Conservation (phyloP, 2,888 invertebrate genomes). For the Hemaris fuciformis region DNA sequence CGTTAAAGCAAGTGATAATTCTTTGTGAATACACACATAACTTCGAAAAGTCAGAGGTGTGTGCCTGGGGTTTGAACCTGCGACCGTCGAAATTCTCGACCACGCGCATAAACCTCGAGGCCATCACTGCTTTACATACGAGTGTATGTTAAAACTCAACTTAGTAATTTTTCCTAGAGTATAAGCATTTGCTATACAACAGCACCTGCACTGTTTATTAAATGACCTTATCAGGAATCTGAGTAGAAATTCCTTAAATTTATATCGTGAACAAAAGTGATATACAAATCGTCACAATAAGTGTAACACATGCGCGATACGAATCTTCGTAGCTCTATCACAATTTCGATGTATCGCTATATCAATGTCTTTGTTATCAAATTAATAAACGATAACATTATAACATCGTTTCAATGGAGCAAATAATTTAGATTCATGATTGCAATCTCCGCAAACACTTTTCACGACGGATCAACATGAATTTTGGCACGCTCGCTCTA, state of each 20-base stretch:
- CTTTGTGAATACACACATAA: no score
- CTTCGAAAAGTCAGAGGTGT: no score
- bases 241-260: background rate
- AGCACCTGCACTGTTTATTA: no score
- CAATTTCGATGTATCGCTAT: background rate
- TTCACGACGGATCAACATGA: conserved; percentile 3
- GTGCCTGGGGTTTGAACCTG: no score
- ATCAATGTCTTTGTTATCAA: background rate
- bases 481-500: background rate
- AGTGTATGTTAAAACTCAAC: no score
- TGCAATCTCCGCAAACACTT: background rate
- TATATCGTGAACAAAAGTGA: background rate
- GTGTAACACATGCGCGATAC: background rate
- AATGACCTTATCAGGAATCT: background rate
- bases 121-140: no score
- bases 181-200: no score
- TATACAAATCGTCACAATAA: background rate
- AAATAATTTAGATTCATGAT: background rate
- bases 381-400: conserved; percentile 2
- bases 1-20: no score
- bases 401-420: background rate
- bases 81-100: no score
- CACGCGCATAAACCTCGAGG: no score
- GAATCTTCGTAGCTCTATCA: background rate
- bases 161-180: no score